These are phyloP conservation scores for Danaus melanippus DNA, from an alignment of 1,140 invertebrate species.

Conservation along the genomic window DNA sequence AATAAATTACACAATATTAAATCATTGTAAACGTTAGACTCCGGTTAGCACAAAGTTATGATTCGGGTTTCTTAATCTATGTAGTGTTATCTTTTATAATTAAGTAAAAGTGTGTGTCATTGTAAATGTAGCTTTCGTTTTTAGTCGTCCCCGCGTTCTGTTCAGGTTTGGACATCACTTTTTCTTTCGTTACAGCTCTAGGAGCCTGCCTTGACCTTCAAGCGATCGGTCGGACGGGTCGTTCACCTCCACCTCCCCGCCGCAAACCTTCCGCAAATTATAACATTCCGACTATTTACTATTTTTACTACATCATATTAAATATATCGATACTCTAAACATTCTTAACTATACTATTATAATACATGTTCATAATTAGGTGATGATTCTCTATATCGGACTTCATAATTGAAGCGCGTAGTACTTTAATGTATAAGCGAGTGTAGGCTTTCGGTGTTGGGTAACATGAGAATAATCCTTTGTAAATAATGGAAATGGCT, in stretches of 20 bases:
- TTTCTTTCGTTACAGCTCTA: conserved; percentile 63
- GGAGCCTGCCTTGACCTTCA: conserved; percentile 64
- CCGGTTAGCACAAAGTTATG: too few relatives aligned
- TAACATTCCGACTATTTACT: conserved; percentile 18
- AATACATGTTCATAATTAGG: too few relatives aligned
- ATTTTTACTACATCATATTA: conserved; percentile 2
- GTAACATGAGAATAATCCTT: conserved; percentile 16
- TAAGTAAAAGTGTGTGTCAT: conserved; percentile 15
- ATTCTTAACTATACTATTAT: too few relatives aligned
- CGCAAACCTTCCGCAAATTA: conserved; percentile 36
- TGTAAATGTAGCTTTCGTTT: conserved; percentile 61
- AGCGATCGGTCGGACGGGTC: conserved; percentile 59
- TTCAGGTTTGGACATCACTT: conserved; percentile 69
- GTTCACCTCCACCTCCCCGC: conserved; percentile 44
- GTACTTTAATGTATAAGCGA: too few relatives aligned
- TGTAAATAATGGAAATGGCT: conserved; percentile 38
- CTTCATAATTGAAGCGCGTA: too few relatives aligned
- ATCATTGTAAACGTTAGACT: too few relatives aligned
- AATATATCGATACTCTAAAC: too few relatives aligned
- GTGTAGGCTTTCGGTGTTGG: conserved; percentile 17
- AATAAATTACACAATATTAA: too few relatives aligned
- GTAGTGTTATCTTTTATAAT: neutral
- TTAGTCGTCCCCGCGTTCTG: conserved; percentile 68
- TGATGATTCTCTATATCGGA: too few relatives aligned
- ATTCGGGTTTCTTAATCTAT: too few relatives aligned